phyloP scores from a whole-genome alignment of 2,797 vertebrate species.

The Schizopygopsis malacanthus region DNA sequence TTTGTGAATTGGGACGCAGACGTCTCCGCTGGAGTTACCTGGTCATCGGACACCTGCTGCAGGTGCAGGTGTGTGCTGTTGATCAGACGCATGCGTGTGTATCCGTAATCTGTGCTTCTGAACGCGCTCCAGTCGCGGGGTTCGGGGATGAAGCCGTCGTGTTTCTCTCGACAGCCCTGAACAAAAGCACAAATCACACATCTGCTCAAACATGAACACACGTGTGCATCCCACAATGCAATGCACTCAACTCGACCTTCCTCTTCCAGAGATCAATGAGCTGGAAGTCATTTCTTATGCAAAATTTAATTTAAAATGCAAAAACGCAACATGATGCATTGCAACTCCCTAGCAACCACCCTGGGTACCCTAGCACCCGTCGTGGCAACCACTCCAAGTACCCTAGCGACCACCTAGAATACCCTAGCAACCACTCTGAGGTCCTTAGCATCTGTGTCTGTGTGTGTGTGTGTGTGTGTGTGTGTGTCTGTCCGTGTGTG shows the following conservation, averaged over 20 bases:
- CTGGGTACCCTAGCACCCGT: too few relatives aligned
- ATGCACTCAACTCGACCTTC: neutral
- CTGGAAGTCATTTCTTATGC: neutral
- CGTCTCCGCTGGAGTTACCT: slow-evolving; percentile 71
- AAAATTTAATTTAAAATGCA: neutral
- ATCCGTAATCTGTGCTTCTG: slow-evolving; percentile 87
- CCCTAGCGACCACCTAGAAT: too few relatives aligned
- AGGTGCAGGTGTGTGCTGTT: slow-evolving; percentile 86
- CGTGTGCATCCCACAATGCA: neutral
- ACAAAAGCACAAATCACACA: slow-evolving; percentile 9
- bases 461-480: too few relatives aligned
- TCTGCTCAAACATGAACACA: neutral
- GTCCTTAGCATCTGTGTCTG: too few relatives aligned
- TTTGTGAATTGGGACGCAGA: too few relatives aligned
- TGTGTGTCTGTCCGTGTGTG: too few relatives aligned
- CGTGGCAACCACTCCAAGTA: too few relatives aligned
- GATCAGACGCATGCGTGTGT: slow-evolving; percentile 82
- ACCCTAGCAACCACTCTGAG: too few relatives aligned
- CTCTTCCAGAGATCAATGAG: neutral
- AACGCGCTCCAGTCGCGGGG: slow-evolving; percentile 86
- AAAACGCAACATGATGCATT: neutral
- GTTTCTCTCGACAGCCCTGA: slow-evolving; percentile 87
- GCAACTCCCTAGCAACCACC: too few relatives aligned
- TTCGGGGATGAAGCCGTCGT: slow-evolving; percentile 82
- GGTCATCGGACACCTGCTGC: slow-evolving; percentile 91